phyloP scores from a whole-genome alignment of 2,113 vertebrate genomes.

The Apaloderma vittatum region DNA sequence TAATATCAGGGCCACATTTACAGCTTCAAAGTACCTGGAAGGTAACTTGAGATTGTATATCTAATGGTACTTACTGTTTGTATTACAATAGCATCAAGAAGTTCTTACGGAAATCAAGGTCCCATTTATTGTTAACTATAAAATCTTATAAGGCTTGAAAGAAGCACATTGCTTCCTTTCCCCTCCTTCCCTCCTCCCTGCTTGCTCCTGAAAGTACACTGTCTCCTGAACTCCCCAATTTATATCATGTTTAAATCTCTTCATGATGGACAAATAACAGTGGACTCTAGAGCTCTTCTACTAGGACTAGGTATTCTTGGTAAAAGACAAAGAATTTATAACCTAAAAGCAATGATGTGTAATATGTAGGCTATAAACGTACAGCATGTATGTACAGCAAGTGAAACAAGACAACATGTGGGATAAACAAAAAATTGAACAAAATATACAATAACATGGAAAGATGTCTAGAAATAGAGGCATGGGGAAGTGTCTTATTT shows the following conservation, averaged over 20 bases:
- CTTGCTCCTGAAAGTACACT: not conserved
- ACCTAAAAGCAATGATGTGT: not conserved
- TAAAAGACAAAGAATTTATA: not conserved
- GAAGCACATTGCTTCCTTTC: not conserved
- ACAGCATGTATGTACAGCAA: not conserved
- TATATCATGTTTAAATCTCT: not conserved
- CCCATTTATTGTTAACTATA: not conserved
- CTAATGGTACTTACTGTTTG: not conserved
- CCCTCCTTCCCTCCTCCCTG: accelerated
- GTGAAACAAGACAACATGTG: not conserved
- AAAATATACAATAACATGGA: not conserved
- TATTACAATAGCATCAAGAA: not conserved
- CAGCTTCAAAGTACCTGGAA: not conserved
- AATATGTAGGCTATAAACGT: not conserved
- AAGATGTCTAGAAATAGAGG: not conserved
- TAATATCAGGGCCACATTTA: not conserved
- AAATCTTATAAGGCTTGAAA: not conserved
- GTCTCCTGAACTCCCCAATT: not conserved
- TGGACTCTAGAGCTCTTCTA: not conserved
- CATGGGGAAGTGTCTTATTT: not conserved
- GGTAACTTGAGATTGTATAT: not conserved
- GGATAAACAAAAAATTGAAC: not conserved
- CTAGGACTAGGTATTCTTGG: not conserved
- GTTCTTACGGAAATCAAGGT: not conserved
- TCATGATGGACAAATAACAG: not conserved